Evolutionary conservation across 2,113 vertebrate species (phyloP).

Genomic region (Sphyrna mokarran): DNA sequence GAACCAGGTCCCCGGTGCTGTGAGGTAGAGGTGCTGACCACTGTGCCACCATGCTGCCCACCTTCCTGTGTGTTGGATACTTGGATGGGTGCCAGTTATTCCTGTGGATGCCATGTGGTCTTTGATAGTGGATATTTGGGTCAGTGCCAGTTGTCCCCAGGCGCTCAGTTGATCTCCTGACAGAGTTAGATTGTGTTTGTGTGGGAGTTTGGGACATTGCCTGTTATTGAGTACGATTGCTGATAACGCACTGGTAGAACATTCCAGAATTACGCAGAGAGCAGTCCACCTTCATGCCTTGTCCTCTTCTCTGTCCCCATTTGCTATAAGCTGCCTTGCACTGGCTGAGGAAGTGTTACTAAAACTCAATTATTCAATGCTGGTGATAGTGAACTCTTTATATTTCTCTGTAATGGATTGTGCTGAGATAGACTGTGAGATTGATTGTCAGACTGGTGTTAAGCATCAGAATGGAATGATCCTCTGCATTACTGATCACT

Average conservation of each 20-base stretch:
- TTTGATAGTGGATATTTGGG: no score
- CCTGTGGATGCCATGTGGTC: constrained; percentile 10
- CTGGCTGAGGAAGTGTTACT: not conserved
- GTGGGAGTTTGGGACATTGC: constrained; percentile 39
- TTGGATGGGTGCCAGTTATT: not conserved
- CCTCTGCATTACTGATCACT: not conserved
- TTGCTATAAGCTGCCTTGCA: not conserved
- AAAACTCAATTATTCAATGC: not conserved
- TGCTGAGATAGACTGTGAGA: not conserved
- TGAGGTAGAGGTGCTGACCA: no score
- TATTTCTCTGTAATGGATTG: not conserved
- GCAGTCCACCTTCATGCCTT: not conserved
- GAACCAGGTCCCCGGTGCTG: no score
- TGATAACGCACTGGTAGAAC: not conserved
- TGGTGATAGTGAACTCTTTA: not conserved
- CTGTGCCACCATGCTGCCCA: no score
- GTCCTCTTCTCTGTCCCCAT: not conserved
- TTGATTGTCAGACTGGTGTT: not conserved
- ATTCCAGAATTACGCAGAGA: not conserved
- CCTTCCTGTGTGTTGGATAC: not conserved
- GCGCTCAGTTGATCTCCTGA: not conserved
- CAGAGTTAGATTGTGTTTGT: constrained; percentile 43
- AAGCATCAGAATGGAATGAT: not conserved
- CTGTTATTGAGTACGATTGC: not conserved
- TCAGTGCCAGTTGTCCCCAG: not conserved